Evolutionary conservation across 1,140 invertebrate species (phyloP).

Genomic region (Danaus plexippus): DNA sequence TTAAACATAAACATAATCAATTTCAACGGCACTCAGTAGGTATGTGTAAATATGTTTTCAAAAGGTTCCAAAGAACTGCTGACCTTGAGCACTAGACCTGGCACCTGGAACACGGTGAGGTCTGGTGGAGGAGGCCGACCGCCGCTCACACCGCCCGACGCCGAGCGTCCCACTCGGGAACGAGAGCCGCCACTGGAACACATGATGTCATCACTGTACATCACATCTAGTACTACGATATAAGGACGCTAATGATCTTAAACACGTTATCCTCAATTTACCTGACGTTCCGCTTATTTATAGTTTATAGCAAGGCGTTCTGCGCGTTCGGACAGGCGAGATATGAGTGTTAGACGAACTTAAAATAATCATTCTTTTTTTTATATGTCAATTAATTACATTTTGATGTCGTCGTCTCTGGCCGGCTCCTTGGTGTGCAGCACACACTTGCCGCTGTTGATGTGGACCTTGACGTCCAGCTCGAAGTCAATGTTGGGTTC

Average conservation of each 20-base stretch:
- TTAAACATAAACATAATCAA: background rate
- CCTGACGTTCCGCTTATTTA: too few species aligned
- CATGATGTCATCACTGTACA: background rate
- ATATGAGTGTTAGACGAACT: too few species aligned
- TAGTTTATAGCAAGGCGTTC: too few species aligned
- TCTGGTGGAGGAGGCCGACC: slow-evolving; percentile 76
- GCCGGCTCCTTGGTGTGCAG: slow-evolving; percentile 91
- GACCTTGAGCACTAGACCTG: slow-evolving; percentile 94
- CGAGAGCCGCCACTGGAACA: slow-evolving; percentile 22
- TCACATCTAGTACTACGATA: too few species aligned
- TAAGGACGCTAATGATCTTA: background rate
- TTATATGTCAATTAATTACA: slow-evolving; percentile 31
- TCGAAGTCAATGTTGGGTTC: slow-evolving; percentile 98
- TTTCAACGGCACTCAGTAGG: background rate
- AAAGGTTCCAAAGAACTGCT: background rate
- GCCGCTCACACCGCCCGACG: slow-evolving; percentile 61
- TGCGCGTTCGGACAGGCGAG: too few species aligned
- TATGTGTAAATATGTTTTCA: background rate
- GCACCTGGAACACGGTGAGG: slow-evolving; percentile 94
- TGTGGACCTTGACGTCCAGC: slow-evolving; percentile 95
- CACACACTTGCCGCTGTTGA: slow-evolving; percentile 97
- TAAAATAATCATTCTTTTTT: too few species aligned
- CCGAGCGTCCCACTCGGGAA: slow-evolving; percentile 56
- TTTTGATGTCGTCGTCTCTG: slow-evolving; percentile 76
- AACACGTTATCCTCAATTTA: too few species aligned